Evolutionary conservation across 2,113 vertebrate genomes (phyloP).

Genomic region (Dunckerocampus dactyliophorus): DNA sequence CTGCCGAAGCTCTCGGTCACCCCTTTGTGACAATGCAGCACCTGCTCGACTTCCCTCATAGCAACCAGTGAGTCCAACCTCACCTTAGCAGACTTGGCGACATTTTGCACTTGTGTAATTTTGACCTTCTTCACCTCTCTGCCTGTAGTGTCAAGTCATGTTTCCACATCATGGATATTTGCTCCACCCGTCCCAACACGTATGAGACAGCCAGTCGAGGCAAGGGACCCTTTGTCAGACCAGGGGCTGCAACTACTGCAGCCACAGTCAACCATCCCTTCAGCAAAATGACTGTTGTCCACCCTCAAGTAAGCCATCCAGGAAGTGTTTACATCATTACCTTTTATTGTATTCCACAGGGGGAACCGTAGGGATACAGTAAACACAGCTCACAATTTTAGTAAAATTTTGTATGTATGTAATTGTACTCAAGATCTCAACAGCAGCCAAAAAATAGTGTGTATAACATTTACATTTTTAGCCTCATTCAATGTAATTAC

Average conservation of each 20-base stretch:
- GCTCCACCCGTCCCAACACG: slow-evolving; percentile 81
- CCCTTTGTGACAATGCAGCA: slow-evolving; percentile 98
- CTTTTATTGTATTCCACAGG: neutral
- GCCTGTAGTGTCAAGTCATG: slow-evolving; percentile 87
- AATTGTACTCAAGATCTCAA: no score
- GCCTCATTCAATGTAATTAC: no score
- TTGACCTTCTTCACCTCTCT: neutral
- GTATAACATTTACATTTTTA: no score
- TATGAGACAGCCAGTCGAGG: slow-evolving; percentile 84
- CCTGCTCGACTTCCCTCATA: slow-evolving; percentile 95
- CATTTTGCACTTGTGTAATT: neutral
- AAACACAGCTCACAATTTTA: no score
- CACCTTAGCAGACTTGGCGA: neutral
- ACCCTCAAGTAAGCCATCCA: slow-evolving; percentile 82
- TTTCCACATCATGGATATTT: slow-evolving; percentile 98
- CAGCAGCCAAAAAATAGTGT: no score
- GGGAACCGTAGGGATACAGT: no score
- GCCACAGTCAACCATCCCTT: slow-evolving; percentile 81
- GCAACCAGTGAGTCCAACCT: slow-evolving; percentile 84
- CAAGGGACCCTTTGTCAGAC: slow-evolving; percentile 86
- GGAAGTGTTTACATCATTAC: neutral
- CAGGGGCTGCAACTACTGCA: slow-evolving; percentile 73
- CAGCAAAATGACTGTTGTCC: slow-evolving; percentile 84
- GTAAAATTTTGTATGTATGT: no score
- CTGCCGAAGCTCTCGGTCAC: slow-evolving; percentile 87